Base-by-base conservation (phyloP, 2,113 vertebrate species). In the Chitala chitala region DNA sequence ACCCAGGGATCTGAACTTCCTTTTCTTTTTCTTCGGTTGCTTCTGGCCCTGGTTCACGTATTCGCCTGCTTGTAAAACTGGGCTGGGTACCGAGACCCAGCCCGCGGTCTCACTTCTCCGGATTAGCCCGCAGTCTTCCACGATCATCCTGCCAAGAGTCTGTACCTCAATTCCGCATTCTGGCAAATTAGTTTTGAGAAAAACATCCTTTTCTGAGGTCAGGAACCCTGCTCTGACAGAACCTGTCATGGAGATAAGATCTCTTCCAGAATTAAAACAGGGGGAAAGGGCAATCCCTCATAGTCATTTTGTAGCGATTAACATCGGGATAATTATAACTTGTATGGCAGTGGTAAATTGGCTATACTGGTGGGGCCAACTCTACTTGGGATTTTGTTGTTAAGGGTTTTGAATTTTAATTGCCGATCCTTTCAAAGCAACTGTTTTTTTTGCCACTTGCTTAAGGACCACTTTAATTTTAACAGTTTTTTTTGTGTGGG, bases 261-360 rank as follows among this genome's bases (percentile, higher is more conserved):
- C 88, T 90, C 82, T 71, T 75, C 72, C 74, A 83, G 87, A 90
- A 86, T 87, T 81, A 84, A 82, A 79, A 75, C 69, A 72, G 82
- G 80, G 83, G 77, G 79, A 90, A 89, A 91, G 86, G 84, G 81
- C 85, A 86, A 81, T 82, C 83, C 83, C 86, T 86, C 53, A 75
- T 75, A 83, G 85, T 83, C 88, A 84, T 82, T 82, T 81, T 58
- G 70, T 84, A 82, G 75, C 20, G 77, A 90, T 92, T 92, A 89
- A 86, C 87, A 90, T 91, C 86, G 86, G 84, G 86, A 81, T 90
- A 92, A 91, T 92, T 87, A 86, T 81, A 85, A 87, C 86, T 89
- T 90, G 88, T 79, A 80, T 87, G 87, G 82, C 84, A 80, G 77
- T 82, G 83, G 85, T 77, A 89, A 85, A 90, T 74, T 84, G 80